Conservation (phyloP, 2,888 invertebrate species). For the Diploptera punctata region DNA sequence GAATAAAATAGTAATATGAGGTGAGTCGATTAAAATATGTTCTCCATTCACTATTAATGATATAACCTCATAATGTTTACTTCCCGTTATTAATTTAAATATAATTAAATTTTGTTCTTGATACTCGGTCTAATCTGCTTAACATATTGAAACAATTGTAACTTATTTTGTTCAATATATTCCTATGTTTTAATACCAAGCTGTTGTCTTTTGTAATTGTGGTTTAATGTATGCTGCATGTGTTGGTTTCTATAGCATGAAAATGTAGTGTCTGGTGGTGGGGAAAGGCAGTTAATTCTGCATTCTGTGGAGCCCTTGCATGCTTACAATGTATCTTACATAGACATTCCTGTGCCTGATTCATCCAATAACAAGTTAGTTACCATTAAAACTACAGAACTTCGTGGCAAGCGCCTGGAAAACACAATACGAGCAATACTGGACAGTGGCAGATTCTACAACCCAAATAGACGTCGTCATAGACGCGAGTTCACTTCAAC, state of each 20-base stretch:
- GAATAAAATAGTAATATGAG: too few species aligned
- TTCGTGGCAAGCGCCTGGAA: slow-evolving; percentile 40
- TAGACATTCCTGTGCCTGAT: too few species aligned
- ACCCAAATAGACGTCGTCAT: slow-evolving; percentile 50
- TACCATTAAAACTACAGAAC: slow-evolving; percentile 35
- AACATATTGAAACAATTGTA: too few species aligned
- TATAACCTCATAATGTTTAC: too few species aligned
- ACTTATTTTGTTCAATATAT: too few species aligned
- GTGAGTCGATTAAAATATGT: too few species aligned
- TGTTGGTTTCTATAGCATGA: slow-evolving; percentile 22
- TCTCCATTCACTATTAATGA: too few species aligned
- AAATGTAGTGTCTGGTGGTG: slow-evolving; percentile 9
- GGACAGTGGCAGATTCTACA: slow-evolving; percentile 55
- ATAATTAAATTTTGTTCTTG: too few species aligned
- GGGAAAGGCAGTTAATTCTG: slow-evolving; percentile 27
- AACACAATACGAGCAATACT: slow-evolving; percentile 52
- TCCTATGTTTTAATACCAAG: too few species aligned
- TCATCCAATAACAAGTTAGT: background rate
- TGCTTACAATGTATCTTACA: slow-evolving; percentile 6
- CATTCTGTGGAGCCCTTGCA: slow-evolving; percentile 30
- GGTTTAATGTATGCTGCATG: background rate
- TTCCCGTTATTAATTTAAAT: too few species aligned
- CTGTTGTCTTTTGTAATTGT: background rate
- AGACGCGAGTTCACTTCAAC: slow-evolving; percentile 53
- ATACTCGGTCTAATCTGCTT: too few species aligned